Percentiles rank a stretch among this genome's conserved stretches.
Evolutionary conservation across 2,888 invertebrate genomes (phyloP).

Genomic region (Chymomyza procnemis): DNA sequence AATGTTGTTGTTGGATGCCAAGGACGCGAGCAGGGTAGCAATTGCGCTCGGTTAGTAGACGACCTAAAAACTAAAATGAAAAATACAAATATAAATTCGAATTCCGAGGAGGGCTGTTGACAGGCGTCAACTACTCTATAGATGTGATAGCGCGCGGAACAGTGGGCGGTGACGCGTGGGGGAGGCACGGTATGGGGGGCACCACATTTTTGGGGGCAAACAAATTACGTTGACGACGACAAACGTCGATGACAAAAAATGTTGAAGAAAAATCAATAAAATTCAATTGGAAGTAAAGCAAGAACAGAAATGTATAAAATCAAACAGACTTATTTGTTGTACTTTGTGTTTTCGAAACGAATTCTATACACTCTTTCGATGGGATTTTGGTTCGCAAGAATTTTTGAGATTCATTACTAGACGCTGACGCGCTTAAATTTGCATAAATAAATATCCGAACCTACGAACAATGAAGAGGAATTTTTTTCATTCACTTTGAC

Average conservation of each 20-base stretch:
- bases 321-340: background rate
- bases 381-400: too few relatives aligned
- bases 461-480: too few relatives aligned
- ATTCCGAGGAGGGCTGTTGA: background rate
- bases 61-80: conserved; percentile 22
- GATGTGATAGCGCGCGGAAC: background rate
- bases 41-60: conserved; percentile 34
- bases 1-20: too few relatives aligned
- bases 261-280: conserved; percentile 62
- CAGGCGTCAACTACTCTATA: background rate
- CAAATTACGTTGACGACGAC: background rate
- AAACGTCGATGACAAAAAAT: conserved; percentile 26
- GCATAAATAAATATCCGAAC: too few relatives aligned
- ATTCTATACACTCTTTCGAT: background rate
- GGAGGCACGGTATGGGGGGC: too few relatives aligned
- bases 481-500: too few relatives aligned
- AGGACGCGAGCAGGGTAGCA: background rate
- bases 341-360: background rate
- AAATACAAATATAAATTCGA: background rate
- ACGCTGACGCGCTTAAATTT: too few relatives aligned
- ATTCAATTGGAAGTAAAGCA: conserved; percentile 56
- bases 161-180: too few relatives aligned
- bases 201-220: background rate
- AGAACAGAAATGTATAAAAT: background rate
- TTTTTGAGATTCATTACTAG: too few relatives aligned